phyloP scores from a whole-genome alignment of 2,113 vertebrate genomes.

The Philantomba maxwellii region DNA sequence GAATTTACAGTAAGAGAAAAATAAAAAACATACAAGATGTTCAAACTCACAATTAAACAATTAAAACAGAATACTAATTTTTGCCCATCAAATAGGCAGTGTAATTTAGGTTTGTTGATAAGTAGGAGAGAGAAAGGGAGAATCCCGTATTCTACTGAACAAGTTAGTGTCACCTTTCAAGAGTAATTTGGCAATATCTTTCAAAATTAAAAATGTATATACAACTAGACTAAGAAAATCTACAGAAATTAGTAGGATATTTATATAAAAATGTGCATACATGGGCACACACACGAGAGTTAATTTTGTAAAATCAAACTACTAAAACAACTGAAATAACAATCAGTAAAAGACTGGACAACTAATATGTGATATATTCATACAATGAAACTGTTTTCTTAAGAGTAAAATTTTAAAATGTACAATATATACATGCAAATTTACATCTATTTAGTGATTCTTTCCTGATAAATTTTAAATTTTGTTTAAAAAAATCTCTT shows the following conservation, averaged over 20 bases:
- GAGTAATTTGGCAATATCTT: background rate
- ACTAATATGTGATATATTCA: background rate
- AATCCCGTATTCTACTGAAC: background rate
- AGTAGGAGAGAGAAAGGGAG: background rate
- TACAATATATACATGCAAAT: background rate
- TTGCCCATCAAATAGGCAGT: background rate
- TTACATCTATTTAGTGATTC: background rate
- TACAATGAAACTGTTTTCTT: background rate
- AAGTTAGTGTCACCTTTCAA: background rate
- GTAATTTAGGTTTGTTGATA: background rate
- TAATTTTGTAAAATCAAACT: background rate
- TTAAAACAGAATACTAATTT: background rate
- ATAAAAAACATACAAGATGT: background rate
- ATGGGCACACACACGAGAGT: fast-evolving
- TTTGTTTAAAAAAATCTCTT: background rate
- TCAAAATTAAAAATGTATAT: background rate
- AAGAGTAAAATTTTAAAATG: background rate
- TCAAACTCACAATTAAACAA: background rate
- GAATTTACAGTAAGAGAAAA: background rate
- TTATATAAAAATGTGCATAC: background rate
- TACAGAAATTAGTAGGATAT: background rate
- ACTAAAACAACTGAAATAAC: background rate
- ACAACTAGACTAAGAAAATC: background rate
- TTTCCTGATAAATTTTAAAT: background rate
- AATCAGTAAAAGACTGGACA: background rate